Evolutionary conservation across 2,797 vertebrate genomes (phyloP).

Genomic region (Characodon lateralis): DNA sequence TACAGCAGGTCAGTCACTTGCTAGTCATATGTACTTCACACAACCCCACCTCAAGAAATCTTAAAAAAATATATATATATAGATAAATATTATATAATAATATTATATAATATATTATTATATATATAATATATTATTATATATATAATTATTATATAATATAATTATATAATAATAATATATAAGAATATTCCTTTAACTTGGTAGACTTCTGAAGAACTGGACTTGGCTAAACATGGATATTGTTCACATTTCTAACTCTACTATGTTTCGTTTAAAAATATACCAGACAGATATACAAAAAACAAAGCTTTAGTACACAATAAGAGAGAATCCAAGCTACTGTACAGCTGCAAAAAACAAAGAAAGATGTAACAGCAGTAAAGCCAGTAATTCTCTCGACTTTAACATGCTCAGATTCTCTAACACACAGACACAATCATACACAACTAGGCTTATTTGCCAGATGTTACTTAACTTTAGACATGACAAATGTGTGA

Average conservation of each 20-base stretch:
- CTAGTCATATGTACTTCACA: neutral
- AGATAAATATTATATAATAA: too few relatives aligned
- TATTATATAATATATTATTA: too few relatives aligned
- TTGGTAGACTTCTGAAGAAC: slow-evolving; percentile 61
- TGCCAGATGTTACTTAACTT: slow-evolving; percentile 31
- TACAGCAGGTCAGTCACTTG: neutral
- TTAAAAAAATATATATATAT: too few relatives aligned
- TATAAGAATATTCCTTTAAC: slow-evolving; percentile 54
- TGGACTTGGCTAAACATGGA: slow-evolving; percentile 56
- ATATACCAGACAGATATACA: slow-evolving; percentile 33
- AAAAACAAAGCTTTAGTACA: slow-evolving; percentile 41
- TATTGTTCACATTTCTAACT: slow-evolving; percentile 71
- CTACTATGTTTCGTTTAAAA: slow-evolving; percentile 55
- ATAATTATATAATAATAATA: too few relatives aligned
- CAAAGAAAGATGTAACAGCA: slow-evolving; percentile 53
- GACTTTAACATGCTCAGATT: slow-evolving; percentile 45
- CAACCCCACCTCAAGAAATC: slow-evolving; percentile 31
- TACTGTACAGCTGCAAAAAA: neutral
- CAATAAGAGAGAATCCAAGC: neutral
- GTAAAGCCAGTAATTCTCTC: slow-evolving; percentile 44
- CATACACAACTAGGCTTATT: slow-evolving; percentile 27
- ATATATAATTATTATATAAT: too few relatives aligned
- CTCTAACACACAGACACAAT: slow-evolving; percentile 6
- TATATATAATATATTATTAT: too few relatives aligned
- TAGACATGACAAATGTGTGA: slow-evolving; percentile 46